Conservation (phyloP, 2,797 vertebrate genomes). For the Acrocephalus scirpaceus region DNA sequence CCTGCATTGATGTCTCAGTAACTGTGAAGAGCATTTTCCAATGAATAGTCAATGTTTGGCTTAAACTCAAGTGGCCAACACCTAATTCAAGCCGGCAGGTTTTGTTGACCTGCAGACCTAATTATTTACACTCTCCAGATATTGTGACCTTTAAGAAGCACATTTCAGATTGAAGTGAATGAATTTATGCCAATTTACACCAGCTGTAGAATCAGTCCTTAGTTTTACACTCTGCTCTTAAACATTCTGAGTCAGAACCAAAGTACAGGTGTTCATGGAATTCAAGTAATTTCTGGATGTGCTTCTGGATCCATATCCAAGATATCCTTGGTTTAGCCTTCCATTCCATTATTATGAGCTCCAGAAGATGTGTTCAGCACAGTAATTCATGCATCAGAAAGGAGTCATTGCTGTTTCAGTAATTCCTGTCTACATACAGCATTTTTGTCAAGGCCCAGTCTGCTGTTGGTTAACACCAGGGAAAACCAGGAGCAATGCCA, state of each 20-base stretch:
- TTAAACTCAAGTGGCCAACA: constrained; percentile 51
- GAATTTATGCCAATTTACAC: background rate
- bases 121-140: constrained; percentile 48
- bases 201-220: background rate
- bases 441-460: background rate
- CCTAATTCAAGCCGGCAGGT: constrained; percentile 46
- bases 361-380: background rate
- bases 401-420: background rate
- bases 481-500: background rate
- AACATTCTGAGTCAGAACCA: constrained; percentile 7
- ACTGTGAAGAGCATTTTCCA: constrained; percentile 55
- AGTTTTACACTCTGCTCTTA: constrained; percentile 44
- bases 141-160: constrained; percentile 43
- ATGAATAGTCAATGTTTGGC: constrained; percentile 66
- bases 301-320: background rate
- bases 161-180: constrained; percentile 22
- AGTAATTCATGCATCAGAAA: background rate
- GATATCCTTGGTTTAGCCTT: background rate
- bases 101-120: constrained; percentile 47
- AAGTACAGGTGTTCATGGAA: background rate
- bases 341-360: background rate
- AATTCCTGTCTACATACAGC: background rate
- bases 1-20: constrained; percentile 21
- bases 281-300: background rate
- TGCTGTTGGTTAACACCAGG: background rate